Conservation (phyloP, 2,888 invertebrate genomes). For the Molorchus minor region DNA sequence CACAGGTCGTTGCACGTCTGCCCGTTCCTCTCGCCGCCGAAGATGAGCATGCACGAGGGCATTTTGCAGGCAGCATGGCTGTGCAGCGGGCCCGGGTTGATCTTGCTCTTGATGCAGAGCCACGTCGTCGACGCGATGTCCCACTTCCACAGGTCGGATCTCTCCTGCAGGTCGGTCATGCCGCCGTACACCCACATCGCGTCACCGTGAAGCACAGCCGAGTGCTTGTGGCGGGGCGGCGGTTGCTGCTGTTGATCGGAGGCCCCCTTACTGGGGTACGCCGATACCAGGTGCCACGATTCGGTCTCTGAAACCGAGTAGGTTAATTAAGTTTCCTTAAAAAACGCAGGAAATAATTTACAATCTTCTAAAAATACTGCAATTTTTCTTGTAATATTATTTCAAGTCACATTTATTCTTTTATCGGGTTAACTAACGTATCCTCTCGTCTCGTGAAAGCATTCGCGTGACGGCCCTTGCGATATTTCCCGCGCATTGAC, state of each 20-base stretch:
- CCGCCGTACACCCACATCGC: conserved; percentile 90
- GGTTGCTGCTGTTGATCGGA: conserved; percentile 67
- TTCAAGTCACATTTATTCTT: no score
- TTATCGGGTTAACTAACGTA: no score
- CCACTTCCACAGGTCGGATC: conserved; percentile 57
- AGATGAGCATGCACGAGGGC: conserved; percentile 80
- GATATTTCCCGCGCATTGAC: no score
- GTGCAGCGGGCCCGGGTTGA: conserved; percentile 76
- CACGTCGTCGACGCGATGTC: conserved; percentile 67
- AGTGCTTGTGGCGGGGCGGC: conserved; percentile 84
- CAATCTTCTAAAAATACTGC: no score
- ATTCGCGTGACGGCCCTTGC: no score
- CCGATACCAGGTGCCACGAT: conserved; percentile 76
- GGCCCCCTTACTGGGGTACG: conserved; percentile 56
- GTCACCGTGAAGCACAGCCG: conserved; percentile 79
- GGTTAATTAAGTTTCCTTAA: no score
- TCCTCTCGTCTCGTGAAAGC: no score
- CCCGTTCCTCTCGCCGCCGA: conserved; percentile 80
- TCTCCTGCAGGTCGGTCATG: conserved; percentile 80
- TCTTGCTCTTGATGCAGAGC: conserved; percentile 70
- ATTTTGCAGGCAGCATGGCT: conserved; percentile 83
- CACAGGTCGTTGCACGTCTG: conserved; percentile 80
- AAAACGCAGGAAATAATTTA: no score
- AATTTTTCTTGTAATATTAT: no score
- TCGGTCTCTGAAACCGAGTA: no score